Evolutionary conservation across 2,888 invertebrate species (phyloP).

Genomic region (Phengaris alcon): DNA sequence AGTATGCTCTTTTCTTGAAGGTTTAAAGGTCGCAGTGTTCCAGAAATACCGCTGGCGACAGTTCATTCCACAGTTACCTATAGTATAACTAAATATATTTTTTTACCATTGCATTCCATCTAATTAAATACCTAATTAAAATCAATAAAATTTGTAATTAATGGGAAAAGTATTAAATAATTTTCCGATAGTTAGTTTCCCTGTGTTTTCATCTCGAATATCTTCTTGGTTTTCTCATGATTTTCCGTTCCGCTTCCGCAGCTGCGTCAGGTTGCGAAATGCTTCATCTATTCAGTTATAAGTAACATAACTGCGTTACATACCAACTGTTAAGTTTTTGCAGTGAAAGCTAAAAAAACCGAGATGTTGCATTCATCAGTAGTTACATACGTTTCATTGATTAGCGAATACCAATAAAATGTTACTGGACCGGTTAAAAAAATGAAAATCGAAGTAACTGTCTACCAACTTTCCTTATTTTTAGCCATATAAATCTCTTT

Average conservation of each 20-base stretch:
- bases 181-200: constrained; percentile 9
- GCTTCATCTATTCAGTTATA: constrained; percentile 9
- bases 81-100: not conserved
- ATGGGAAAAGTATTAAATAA: not conserved
- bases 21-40: no score
- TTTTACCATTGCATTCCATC: no score
- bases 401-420: no score
- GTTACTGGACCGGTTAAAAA: no score
- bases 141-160: not conserved
- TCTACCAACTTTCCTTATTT: no score
- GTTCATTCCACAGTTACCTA: no score
- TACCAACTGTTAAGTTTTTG: constrained; percentile 2
- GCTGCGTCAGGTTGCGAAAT: constrained; percentile 2
- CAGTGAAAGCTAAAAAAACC: not conserved
- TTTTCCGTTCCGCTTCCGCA: constrained; percentile 25
- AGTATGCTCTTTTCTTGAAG: no score
- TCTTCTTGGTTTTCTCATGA: not conserved
- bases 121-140: not conserved
- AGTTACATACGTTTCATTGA: not conserved
- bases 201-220: not conserved
- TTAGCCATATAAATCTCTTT: no score
- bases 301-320: constrained; percentile 14
- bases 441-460: no score
- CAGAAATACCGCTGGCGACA: no score
- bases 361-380: not conserved